Percentiles rank a stretch among this genome's conserved stretches.
phyloP scores from a whole-genome alignment of 2,797 vertebrate species.

The Hippopotamyrus pictus region DNA sequence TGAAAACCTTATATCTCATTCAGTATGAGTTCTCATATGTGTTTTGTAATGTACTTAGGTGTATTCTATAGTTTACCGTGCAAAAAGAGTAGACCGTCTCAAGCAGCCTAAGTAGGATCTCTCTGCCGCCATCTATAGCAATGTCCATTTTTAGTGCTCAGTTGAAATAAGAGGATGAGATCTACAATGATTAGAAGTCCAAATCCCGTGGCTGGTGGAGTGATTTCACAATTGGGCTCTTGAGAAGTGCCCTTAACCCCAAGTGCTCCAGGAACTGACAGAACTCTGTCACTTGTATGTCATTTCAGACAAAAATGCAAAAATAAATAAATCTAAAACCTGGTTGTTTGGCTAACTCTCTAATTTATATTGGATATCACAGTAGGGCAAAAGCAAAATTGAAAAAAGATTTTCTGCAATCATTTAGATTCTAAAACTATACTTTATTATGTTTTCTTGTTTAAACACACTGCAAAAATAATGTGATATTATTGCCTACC shows the following conservation, averaged over 20 bases:
- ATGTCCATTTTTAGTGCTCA: conserved; percentile 59
- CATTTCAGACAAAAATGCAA: background rate
- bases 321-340: conserved; percentile 35
- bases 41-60: background rate
- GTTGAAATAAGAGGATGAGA: conserved; percentile 54
- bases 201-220: background rate
- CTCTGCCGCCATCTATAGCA: conserved; percentile 51
- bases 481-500: background rate
- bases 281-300: conserved; percentile 13
- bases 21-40: background rate
- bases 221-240: background rate
- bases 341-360: conserved; percentile 36
- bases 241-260: background rate
- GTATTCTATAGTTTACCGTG: background rate
- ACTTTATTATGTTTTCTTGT: background rate
- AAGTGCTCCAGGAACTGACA: conserved; percentile 31
- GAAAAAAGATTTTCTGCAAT: background rate
- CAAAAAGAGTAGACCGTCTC: background rate
- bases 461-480: background rate
- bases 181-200: conserved; percentile 30
- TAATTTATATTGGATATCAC: background rate
- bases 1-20: background rate
- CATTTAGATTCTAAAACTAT: background rate
- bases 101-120: conserved; percentile 1
- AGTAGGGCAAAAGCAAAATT: background rate